A percentile compares a stretch with the other conserved stretches of the same genome.
Conservation (phyloP, 1,140 invertebrate genomes). For the Neotoxoptera formosana region DNA sequence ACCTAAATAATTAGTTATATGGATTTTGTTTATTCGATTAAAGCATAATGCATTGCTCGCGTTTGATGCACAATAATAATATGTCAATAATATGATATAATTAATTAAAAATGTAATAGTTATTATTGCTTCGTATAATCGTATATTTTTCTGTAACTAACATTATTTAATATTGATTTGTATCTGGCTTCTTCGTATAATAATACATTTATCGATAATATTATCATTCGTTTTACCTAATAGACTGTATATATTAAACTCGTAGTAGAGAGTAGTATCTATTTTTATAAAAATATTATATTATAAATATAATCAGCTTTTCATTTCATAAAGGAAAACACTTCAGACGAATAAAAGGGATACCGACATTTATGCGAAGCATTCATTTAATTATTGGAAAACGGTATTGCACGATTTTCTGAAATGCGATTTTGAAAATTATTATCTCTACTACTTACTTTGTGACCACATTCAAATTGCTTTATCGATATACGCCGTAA, state of each 20-base stretch:
- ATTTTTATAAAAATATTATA: background rate
- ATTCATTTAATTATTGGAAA: no score
- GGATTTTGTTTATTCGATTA: background rate
- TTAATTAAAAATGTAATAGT: background rate
- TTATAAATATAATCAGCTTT: background rate
- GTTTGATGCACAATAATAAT: background rate
- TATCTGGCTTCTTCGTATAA: no score
- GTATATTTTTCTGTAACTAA: background rate
- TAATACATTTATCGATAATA: no score
- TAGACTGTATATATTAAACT: background rate
- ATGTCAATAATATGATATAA: background rate
- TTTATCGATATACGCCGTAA: no score
- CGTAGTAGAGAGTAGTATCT: background rate
- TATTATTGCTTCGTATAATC: background rate
- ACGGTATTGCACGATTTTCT: no score
- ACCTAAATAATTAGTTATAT: background rate
- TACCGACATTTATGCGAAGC: background rate
- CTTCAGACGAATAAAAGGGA: background rate
- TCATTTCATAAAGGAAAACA: background rate
- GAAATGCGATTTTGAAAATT: no score
- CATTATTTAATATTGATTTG: background rate
- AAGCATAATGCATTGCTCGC: background rate
- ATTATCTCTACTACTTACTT: no score
- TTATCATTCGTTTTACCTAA: no score
- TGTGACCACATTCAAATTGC: no score